phyloP scores from a whole-genome alignment of 2,888 invertebrate species.

The Pachliopta kotzebuea region DNA sequence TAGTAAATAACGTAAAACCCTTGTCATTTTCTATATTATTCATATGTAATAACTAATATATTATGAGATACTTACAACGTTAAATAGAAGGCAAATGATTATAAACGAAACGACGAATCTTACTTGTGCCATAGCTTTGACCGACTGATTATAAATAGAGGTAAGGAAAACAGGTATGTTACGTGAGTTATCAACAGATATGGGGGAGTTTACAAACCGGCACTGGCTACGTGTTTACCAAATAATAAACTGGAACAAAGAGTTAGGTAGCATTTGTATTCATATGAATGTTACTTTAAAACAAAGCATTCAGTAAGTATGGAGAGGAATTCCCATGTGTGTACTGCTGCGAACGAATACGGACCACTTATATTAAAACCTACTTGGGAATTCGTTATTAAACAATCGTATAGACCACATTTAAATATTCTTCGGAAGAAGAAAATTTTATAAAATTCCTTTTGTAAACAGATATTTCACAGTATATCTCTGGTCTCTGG shows the following conservation, averaged over 20 bases:
- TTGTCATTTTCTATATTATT: too few species aligned
- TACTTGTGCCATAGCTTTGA: slow-evolving; percentile 14
- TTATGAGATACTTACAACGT: slow-evolving; percentile 14
- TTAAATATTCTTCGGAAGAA: too few species aligned
- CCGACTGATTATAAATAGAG: slow-evolving; percentile 14
- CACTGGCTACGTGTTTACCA: slow-evolving; percentile 16
- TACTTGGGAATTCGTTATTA: background rate
- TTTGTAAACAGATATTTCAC: too few species aligned
- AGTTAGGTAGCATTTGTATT: slow-evolving; percentile 1
- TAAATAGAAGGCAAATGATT: slow-evolving; percentile 12
- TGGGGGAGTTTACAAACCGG: slow-evolving; percentile 18
- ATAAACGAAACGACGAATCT: slow-evolving; percentile 13
- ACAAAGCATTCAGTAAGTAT: background rate
- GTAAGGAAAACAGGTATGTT: slow-evolving; percentile 1
- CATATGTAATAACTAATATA: background rate
- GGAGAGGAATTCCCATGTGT: background rate
- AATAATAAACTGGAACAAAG: slow-evolving; percentile 16
- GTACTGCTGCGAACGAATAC: too few species aligned
- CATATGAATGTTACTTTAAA: background rate
- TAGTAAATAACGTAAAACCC: background rate
- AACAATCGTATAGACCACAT: too few species aligned
- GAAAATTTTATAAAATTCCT: too few species aligned
- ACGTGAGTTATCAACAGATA: slow-evolving; percentile 2
- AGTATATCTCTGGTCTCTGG: too few species aligned
- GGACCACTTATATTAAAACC: background rate